phyloP scores from a whole-genome alignment of 2,797 vertebrate genomes.

The Synanceia verrucosa region DNA sequence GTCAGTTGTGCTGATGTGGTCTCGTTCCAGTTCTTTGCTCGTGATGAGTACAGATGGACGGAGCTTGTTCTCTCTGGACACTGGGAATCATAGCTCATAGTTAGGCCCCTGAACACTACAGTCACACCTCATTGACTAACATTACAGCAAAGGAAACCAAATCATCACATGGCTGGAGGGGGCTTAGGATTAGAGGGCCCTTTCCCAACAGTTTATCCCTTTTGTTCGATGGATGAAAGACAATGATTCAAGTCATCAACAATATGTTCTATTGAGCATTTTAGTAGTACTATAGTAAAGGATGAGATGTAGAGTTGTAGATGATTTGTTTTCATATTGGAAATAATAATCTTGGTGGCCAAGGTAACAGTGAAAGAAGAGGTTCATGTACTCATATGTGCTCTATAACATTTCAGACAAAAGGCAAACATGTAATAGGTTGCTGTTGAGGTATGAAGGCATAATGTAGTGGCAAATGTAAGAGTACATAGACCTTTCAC shows the following conservation, averaged over 20 bases:
- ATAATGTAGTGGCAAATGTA: not conserved
- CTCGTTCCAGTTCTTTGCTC: slow-evolving; percentile 66
- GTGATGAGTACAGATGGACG: slow-evolving; percentile 77
- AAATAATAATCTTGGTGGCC: not conserved
- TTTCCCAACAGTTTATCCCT: slow-evolving; percentile 45
- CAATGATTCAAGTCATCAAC: slow-evolving; percentile 22
- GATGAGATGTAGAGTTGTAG: not conserved
- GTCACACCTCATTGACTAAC: slow-evolving; percentile 76
- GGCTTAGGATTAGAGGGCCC: slow-evolving; percentile 48
- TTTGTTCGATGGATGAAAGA: slow-evolving; percentile 31
- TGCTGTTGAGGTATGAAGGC: not conserved
- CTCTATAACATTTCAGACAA: too few species aligned
- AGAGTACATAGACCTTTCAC: slow-evolving; percentile 14
- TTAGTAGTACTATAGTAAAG: not conserved
- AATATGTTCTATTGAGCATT: slow-evolving; percentile 7
- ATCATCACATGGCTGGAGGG: slow-evolving; percentile 56
- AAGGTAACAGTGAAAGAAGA: not conserved
- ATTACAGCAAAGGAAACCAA: slow-evolving; percentile 76
- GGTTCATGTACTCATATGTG: not conserved
- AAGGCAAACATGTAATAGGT: not conserved
- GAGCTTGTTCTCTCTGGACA: slow-evolving; percentile 65
- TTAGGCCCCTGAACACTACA: slow-evolving; percentile 69
- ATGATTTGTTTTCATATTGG: not conserved
- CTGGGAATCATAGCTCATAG: slow-evolving; percentile 71
- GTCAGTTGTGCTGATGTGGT: slow-evolving; percentile 81